Conservation (phyloP, 2,888 invertebrate genomes). For the Drosophila borborema region DNA sequence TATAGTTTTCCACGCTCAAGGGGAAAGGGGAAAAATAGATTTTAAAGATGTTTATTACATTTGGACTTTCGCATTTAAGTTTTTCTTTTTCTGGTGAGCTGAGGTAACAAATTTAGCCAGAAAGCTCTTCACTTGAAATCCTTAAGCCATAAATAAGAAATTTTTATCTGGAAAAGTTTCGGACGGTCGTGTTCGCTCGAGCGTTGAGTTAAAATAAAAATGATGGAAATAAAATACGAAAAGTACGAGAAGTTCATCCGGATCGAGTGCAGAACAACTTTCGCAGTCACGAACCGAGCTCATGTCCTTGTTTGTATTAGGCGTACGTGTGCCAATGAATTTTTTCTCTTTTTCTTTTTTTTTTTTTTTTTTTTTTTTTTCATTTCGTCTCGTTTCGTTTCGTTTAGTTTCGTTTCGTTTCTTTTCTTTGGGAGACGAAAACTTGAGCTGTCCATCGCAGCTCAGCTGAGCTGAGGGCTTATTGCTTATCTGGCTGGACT, state of each 20-base stretch:
- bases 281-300: conserved; percentile 81
- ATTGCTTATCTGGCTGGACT: conserved; percentile 75
- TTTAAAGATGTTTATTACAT: conserved; percentile 29
- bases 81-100: background rate
- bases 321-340: conserved; percentile 80
- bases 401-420: conserved; percentile 10
- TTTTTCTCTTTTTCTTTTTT: background rate
- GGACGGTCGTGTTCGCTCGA: conserved; percentile 65
- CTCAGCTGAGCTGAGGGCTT: conserved; percentile 67
- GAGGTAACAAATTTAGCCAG: conserved; percentile 45
- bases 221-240: conserved; percentile 79
- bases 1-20: conserved; percentile 4
- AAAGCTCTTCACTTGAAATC: conserved; percentile 63
- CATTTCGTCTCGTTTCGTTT: background rate
- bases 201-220: conserved; percentile 72
- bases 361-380: conserved; percentile 10
- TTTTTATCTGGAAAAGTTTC: conserved; percentile 79
- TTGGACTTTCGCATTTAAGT: conserved; percentile 21
- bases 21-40: background rate
- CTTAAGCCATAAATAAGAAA: conserved; percentile 82
- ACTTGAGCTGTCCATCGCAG: conserved; percentile 69
- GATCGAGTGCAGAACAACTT: conserved; percentile 66
- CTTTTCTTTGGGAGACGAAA: conserved; percentile 43
- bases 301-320: conserved; percentile 83
- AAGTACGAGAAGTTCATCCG: conserved; percentile 69